Evolutionary conservation across 2,797 vertebrate genomes (phyloP).

Genomic region (Leptatherina wallacei): DNA sequence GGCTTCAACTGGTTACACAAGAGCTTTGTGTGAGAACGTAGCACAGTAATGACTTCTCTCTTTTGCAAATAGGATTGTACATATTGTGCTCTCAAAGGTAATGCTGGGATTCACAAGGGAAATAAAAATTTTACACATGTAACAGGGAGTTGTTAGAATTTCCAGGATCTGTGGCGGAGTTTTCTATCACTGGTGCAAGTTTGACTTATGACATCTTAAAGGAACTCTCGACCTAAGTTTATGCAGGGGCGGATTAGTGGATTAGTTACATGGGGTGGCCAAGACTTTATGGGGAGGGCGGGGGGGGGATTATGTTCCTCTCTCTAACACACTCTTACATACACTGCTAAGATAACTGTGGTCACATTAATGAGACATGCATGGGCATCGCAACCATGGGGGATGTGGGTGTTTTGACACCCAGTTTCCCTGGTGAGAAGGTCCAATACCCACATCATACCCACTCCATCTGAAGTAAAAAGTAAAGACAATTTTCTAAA

Average conservation of each 20-base stretch:
- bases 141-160: constrained; percentile 13
- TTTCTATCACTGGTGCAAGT: background rate
- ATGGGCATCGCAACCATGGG: too few relatives aligned
- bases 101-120: constrained; percentile 5
- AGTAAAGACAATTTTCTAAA: too few relatives aligned
- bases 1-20: constrained; percentile 51
- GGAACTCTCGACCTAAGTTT: background rate
- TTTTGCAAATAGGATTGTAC: constrained; percentile 44
- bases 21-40: constrained; percentile 38
- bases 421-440: too few relatives aligned
- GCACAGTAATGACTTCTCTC: constrained; percentile 47
- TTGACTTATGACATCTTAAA: constrained; percentile 27
- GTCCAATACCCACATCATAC: too few relatives aligned
- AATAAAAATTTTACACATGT: constrained; percentile 2
- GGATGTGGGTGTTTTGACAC: too few relatives aligned
- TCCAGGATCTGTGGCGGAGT: background rate
- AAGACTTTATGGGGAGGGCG: background rate
- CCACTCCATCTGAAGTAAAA: too few relatives aligned
- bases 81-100: constrained; percentile 36
- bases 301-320: too few relatives aligned
- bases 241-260: too few relatives aligned
- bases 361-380: too few relatives aligned
- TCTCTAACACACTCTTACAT: too few relatives aligned
- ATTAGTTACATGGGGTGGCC: too few relatives aligned
- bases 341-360: too few relatives aligned